Evolutionary conservation across 2,888 invertebrate species (phyloP), one percentile per base, ranked within the genome.

Genomic region (Ochropleura leucogaster): DNA sequence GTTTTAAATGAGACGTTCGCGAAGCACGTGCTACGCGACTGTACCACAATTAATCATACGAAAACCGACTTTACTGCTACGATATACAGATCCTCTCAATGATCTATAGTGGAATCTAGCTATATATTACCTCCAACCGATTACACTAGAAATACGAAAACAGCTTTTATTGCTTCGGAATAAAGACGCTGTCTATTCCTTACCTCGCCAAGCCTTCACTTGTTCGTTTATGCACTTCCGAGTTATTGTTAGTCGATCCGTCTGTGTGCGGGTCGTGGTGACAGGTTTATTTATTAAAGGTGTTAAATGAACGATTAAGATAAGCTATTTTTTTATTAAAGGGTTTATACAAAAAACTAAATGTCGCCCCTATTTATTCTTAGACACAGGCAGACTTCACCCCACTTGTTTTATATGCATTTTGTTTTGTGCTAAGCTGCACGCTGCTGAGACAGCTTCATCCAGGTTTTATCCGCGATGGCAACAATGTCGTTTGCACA

Each of bases 161-260:
- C 1, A 8, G 20, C 12, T 9, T 18, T 62, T 72, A 73, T 2
- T 40, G 20, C 40, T 14, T 40, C 9, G 44, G 6, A 62, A 53
- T 62, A 73, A 79, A 76, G 53, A 40, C 4, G 51, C 9, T 20
- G 59, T 44, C 16, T 40, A 57, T 73, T 40, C 49, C 18, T 40
- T 49, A n/a, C 4, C 10, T 71, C 20, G 51, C 69, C 65, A 62
- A 73, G 59, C 68, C 64, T 79, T 79, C 60, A 68, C 47, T 72
- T 72, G 74, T 72, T 78, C 46, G 57, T 55, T 59, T 66, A 74
- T 72, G 47, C 68, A 80, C 71, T 84, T 86, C 84, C 84, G 80
- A 77, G 69, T 79, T 68, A 80, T 77, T 85, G 74, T 77, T 40
- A 66, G 49, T 75, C 53, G 74, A 73, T 73, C 60, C 57, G 62